Evolutionary conservation across 2,113 vertebrate species (phyloP).

Genomic region (Microcebus ravelobensis): DNA sequence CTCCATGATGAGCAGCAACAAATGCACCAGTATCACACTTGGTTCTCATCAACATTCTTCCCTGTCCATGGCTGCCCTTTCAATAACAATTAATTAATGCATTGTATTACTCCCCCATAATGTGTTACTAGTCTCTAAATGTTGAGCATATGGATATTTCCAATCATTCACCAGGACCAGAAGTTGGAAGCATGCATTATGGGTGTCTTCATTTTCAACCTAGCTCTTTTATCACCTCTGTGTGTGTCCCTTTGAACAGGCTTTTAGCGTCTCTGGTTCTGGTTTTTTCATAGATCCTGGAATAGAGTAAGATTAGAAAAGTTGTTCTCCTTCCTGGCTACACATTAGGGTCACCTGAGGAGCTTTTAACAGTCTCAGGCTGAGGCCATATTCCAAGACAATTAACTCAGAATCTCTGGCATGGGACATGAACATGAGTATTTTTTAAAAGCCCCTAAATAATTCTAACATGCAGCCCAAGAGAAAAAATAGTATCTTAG

Average conservation of each 20-base stretch:
- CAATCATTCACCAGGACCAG: background rate
- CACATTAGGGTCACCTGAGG: background rate
- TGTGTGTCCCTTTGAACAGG: background rate
- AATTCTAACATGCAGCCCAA: background rate
- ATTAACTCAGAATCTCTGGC: background rate
- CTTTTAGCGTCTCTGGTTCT: background rate
- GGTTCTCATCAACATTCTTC: background rate
- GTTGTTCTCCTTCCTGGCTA: background rate
- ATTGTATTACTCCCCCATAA: background rate
- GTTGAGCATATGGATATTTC: background rate
- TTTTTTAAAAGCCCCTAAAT: constrained; percentile 16
- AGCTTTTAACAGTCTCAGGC: background rate
- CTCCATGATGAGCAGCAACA: background rate
- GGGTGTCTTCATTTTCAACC: background rate
- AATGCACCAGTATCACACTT: background rate
- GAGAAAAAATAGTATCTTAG: background rate
- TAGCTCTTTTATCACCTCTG: background rate
- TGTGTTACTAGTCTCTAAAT: background rate
- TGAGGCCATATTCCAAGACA: background rate
- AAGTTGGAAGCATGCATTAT: background rate
- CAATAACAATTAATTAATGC: background rate
- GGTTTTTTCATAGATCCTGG: background rate
- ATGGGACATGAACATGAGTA: background rate
- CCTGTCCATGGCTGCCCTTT: background rate
- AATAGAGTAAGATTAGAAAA: background rate